Base-by-base conservation (phyloP, 2,888 invertebrate species). In the Orthosia cruda region DNA sequence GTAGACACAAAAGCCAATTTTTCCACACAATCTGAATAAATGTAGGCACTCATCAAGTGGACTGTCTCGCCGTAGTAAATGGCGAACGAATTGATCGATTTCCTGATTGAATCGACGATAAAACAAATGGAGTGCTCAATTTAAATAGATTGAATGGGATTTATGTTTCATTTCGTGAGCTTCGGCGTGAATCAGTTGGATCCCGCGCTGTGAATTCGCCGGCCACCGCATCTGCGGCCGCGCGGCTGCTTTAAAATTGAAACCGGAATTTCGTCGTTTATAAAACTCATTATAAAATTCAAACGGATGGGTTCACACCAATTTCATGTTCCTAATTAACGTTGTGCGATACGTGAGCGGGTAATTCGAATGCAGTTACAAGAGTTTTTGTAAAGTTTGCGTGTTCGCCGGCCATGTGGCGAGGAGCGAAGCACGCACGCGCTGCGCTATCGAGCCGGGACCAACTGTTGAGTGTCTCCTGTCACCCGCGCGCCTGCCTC, bases 71-170 rank as follows among this genome's bases (percentile, higher is more conserved):
- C 70, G 74, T 75, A 82, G 80, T 91, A 90, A 90, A 91, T 88
- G 87, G 88, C 86, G 87, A 93, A 92, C 91, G 92, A 92, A 95
- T 94, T 92, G 91, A 92, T 93, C 90, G 92, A 92, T 93, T 92
- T 91, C 87, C 92, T 92, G 94, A 91, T 95, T 94, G 94, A 93
- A 93, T 93, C 90, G 91, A 89, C 94, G 94, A 95, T 95, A 94
- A 95, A 96, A 95, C 95, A 95, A 95, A 96, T 95, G 93, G 94
- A 94, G 93, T 93, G 92, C 91, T 94, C 95, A 94, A 94, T 96
- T 96, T 95, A 95, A 95, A 95, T 94, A 95, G 94, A 96, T 95
- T 94, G 94, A 94, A 95, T 92, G 92, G 93, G 95, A 96, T 96
- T 95, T 95, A 92, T 95, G 93, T 95, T 95, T 94, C 93, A 95